Evolutionary conservation across 2,113 vertebrate genomes (phyloP).

Genomic region (Oreotrochilus melanogaster): DNA sequence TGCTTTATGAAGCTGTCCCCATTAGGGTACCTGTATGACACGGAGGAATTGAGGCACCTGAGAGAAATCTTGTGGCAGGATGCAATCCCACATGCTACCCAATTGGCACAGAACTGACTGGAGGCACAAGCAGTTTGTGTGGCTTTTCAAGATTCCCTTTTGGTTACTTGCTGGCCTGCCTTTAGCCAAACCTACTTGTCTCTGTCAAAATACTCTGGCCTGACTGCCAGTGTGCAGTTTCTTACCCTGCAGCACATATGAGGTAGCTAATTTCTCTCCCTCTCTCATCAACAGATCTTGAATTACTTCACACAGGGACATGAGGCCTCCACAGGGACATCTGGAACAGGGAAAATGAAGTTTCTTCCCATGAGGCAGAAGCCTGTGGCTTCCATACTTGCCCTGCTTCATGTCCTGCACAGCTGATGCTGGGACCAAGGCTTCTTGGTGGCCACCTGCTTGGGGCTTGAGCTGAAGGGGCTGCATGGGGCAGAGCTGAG

Average conservation of each 20-base stretch:
- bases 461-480: background rate
- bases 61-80: background rate
- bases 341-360: background rate
- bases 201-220: background rate
- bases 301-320: conserved; percentile 1
- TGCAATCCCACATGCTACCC: rapidly evolving
- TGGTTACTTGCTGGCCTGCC: background rate
- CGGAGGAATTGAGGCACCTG: background rate
- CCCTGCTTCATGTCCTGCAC: background rate
- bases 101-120: background rate
- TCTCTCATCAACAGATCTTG: conserved; percentile 11
- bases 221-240: background rate
- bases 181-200: background rate
- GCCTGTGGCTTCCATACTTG: rapidly evolving
- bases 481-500: background rate
- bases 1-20: background rate
- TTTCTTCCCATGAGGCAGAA: background rate
- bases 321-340: background rate
- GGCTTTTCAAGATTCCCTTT: background rate
- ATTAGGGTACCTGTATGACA: background rate
- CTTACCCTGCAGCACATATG: background rate
- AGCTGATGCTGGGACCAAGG: background rate
- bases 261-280: conserved; percentile 33
- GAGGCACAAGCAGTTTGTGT: background rate
- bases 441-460: background rate